A percentile compares a stretch with the other conserved stretches of the same genome.
phyloP scores from a whole-genome alignment of 2,888 invertebrate genomes.

The Drosophila paranaensis region DNA sequence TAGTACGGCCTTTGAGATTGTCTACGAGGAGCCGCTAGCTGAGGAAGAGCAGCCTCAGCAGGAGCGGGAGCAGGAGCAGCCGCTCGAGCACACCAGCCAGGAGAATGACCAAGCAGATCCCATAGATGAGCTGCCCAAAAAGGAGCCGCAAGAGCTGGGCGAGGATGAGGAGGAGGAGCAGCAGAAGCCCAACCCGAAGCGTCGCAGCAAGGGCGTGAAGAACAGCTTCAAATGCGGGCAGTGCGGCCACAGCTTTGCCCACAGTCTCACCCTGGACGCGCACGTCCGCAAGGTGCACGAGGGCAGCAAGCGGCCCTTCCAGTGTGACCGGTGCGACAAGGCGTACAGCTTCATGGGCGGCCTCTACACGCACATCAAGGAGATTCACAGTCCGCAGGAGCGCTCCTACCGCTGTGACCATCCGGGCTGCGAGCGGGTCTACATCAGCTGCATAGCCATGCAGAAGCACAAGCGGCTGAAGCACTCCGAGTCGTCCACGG shows the following conservation, averaged over 20 bases:
- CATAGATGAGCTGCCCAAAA: conserved; percentile 37
- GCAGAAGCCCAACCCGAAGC: neutral
- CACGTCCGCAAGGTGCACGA: conserved; percentile 81
- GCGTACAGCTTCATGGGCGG: conserved; percentile 81
- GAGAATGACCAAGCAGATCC: conserved; percentile 61
- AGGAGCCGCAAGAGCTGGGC: neutral
- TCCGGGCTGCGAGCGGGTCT: conserved; percentile 77
- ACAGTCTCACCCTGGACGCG: conserved; percentile 75
- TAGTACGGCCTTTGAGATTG: conserved; percentile 47
- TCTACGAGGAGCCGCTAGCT: conserved; percentile 58
- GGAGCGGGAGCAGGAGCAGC: conserved; percentile 39
- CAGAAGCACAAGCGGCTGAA: conserved; percentile 82
- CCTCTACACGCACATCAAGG: conserved; percentile 80
- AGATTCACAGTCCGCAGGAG: conserved; percentile 71
- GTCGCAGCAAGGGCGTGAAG: conserved; percentile 52
- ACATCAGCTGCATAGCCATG: conserved; percentile 81
- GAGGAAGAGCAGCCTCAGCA: conserved; percentile 27
- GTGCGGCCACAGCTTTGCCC: conserved; percentile 77
- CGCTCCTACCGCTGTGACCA: conserved; percentile 77
- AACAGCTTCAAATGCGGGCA: conserved; percentile 72
- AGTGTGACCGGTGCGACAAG: conserved; percentile 82
- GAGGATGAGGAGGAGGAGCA: neutral
- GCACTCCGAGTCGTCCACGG: conserved; percentile 51
- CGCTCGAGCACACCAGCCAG: conserved; percentile 42
- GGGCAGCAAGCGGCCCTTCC: conserved; percentile 78